phyloP scores from a whole-genome alignment of 64 coral and sea anemone species.

The Astreopora myriophthalma region DNA sequence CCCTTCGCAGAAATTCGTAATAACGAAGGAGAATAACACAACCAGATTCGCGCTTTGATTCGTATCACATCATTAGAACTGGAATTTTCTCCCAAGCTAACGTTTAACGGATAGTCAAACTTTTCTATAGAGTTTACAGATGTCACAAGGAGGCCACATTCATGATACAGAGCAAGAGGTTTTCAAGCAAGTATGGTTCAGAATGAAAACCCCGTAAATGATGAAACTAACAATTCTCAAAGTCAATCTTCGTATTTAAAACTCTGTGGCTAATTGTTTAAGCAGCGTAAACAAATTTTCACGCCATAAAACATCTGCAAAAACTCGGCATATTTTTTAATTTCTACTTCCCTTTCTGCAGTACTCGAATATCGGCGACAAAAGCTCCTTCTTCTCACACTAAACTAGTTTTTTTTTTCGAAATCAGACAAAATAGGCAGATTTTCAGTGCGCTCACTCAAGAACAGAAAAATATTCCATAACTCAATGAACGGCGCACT shows the following conservation, averaged over 20 bases:
- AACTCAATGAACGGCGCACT: slow-evolving; percentile 8
- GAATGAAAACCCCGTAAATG: neutral
- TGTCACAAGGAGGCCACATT: no score
- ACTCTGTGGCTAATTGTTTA: slow-evolving; percentile 33
- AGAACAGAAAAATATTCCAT: slow-evolving; percentile 5
- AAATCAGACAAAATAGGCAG: neutral
- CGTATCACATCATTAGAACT: neutral
- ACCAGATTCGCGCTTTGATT: neutral
- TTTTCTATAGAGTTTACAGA: neutral
- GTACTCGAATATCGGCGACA: neutral
- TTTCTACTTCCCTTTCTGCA: neutral
- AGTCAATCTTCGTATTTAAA: neutral
- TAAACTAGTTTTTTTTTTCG: neutral
- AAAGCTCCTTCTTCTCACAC: neutral
- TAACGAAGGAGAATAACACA: neutral
- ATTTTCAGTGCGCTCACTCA: neutral
- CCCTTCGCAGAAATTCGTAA: neutral
- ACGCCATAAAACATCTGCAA: slow-evolving; percentile 25
- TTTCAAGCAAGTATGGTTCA: no score
- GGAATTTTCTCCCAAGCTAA: neutral
- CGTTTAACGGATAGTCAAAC: no score
- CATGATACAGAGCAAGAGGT: no score
- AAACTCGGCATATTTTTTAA: slow-evolving; percentile 12
- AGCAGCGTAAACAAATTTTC: slow-evolving; percentile 33
- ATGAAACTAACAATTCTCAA: neutral